Conservation (phyloP, 1,140 invertebrate species). For the Philopotamus ludificatus region DNA sequence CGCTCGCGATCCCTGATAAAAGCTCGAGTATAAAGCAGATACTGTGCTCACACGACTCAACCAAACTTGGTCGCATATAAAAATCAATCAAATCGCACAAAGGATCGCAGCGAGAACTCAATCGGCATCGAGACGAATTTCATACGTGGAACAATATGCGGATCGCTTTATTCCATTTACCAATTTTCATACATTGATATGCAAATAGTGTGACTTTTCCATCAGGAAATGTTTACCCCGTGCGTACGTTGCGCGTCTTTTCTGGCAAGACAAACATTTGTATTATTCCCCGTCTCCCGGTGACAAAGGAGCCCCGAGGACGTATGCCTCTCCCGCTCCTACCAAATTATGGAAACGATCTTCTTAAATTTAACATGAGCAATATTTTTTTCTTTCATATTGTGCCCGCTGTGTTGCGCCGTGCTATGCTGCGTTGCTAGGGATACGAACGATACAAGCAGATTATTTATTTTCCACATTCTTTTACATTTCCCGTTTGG, state of each 20-base stretch:
- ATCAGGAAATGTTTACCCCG: background rate
- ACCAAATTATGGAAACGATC: background rate
- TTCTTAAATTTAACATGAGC: background rate
- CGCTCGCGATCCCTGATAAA: slow-evolving; percentile 10
- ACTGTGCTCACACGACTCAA: slow-evolving; percentile 14
- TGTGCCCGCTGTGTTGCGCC: background rate
- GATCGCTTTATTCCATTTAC: background rate
- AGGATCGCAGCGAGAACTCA: background rate
- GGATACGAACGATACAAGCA: slow-evolving; percentile 11
- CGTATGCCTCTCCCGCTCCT: background rate
- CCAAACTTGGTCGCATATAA: slow-evolving; percentile 5
- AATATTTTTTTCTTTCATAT: background rate
- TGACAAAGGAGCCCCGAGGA: background rate
- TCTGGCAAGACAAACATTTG: background rate
- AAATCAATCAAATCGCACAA: background rate
- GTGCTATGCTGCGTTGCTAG: background rate
- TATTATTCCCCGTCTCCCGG: background rate
- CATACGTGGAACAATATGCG: background rate
- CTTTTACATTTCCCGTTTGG: slow-evolving; percentile 17
- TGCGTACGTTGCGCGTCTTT: background rate
- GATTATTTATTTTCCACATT: slow-evolving; percentile 19
- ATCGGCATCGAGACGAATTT: background rate
- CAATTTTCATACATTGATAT: background rate
- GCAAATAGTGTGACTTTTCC: background rate
- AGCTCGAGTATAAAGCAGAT: slow-evolving; percentile 21